Conservation (phyloP, 2,888 invertebrate genomes). For the Gymnoscelis rufifasciata region DNA sequence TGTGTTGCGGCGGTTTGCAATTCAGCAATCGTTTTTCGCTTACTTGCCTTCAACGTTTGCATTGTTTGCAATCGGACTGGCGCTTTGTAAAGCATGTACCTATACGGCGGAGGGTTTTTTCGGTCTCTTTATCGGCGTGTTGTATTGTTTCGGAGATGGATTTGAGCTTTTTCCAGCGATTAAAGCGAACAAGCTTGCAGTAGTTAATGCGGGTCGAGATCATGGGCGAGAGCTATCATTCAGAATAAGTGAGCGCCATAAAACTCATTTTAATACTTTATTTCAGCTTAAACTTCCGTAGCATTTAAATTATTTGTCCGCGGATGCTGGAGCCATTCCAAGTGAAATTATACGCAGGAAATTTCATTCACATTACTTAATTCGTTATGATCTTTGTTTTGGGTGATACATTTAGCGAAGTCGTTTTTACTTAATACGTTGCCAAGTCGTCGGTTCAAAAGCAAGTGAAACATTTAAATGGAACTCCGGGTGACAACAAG, state of each 20-base stretch:
- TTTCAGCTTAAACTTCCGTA: constrained; percentile 71
- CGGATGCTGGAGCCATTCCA: constrained; percentile 69
- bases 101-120: constrained; percentile 41
- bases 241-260: constrained; percentile 61
- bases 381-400: constrained; percentile 56
- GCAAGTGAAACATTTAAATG: constrained; percentile 37
- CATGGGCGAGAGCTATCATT: constrained; percentile 60
- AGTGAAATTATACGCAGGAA: constrained; percentile 73
- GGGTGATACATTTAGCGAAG: constrained; percentile 43
- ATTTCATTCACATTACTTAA: constrained; percentile 61
- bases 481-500: constrained; percentile 35
- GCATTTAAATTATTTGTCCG: constrained; percentile 73
- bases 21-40: constrained; percentile 57
- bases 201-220: constrained; percentile 58
- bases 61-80: constrained; percentile 52
- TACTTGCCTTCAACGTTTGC: constrained; percentile 52
- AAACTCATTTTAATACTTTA: constrained; percentile 73
- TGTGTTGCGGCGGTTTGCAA: constrained; percentile 42
- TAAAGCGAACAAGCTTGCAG: constrained; percentile 40
- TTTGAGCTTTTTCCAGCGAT: constrained; percentile 18
- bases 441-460: constrained; percentile 39
- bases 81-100: constrained; percentile 50
- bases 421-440: constrained; percentile 45
- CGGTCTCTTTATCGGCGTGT: constrained; percentile 46
- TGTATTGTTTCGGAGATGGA: constrained; percentile 36